phyloP scores from a whole-genome alignment of 2,797 vertebrate species.

The Catamblyrhynchus diadema region DNA sequence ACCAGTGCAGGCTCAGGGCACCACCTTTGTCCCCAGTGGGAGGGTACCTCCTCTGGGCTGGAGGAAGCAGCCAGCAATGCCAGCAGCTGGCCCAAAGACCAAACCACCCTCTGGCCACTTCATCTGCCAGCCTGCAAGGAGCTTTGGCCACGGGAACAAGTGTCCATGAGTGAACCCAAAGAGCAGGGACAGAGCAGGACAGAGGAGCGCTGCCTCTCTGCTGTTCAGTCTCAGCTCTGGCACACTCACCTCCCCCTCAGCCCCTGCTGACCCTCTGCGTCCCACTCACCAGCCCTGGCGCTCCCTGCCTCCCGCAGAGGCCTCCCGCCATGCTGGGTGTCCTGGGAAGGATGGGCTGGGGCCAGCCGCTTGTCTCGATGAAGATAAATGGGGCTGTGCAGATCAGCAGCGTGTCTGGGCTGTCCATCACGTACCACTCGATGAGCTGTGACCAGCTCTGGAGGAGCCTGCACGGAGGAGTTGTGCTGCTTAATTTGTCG shows the following conservation, averaged over 20 bases:
- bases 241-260: conserved; percentile 19
- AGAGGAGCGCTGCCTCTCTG: background rate
- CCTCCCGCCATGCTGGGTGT: conserved; percentile 26
- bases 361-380: background rate
- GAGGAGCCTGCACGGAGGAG: background rate
- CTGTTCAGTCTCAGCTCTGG: conserved; percentile 40
- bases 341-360: background rate
- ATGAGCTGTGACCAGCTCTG: conserved; percentile 27
- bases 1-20: background rate
- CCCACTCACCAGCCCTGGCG: background rate
- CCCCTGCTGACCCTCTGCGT: background rate
- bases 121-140: background rate
- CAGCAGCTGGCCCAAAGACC: fast-evolving
- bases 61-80: background rate
- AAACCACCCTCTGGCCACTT: background rate
- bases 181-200: background rate
- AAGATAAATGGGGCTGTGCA: conserved; percentile 44
- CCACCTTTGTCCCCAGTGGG: background rate
- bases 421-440: conserved; percentile 25
- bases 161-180: fast-evolving
- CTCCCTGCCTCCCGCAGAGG: background rate
- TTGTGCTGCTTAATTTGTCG: background rate
- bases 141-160: background rate
- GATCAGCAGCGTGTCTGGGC: conserved; percentile 27
- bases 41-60: fast-evolving